Evolutionary conservation across 1,140 invertebrate species (phyloP).

Genomic region (Aphaenogaster rudis): DNA sequence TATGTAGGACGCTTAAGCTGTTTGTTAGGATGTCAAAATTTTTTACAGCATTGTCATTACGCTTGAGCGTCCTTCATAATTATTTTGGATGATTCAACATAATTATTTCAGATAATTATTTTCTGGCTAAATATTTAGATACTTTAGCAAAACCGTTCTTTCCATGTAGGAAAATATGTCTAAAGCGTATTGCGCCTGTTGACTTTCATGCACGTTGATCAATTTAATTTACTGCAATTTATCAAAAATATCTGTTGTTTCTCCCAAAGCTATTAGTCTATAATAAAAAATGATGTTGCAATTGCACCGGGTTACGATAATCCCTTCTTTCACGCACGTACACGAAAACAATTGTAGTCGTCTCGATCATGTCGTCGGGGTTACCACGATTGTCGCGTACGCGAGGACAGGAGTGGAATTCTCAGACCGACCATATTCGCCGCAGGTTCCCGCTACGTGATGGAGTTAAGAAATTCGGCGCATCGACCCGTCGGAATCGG

Average conservation of each 20-base stretch:
- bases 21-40: too few relatives aligned
- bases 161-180: background rate
- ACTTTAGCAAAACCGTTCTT: too few relatives aligned
- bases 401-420: conserved; percentile 23
- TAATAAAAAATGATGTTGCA: background rate
- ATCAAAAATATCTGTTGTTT: background rate
- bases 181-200: background rate
- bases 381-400: conserved; percentile 44
- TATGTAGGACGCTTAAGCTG: too few relatives aligned
- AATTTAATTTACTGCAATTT: conserved; percentile 22
- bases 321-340: background rate
- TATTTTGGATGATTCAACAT: too few relatives aligned
- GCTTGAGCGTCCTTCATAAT: too few relatives aligned
- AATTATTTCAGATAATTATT: too few relatives aligned
- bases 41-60: too few relatives aligned
- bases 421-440: conserved; percentile 39
- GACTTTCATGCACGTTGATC: background rate
- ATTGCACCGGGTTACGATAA: background rate
- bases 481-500: conserved; percentile 48
- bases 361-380: conserved; percentile 13
- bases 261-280: background rate
- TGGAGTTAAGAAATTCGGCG: conserved; percentile 57
- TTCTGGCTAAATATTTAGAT: too few relatives aligned
- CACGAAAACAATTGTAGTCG: conserved; percentile 34
- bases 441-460: conserved; percentile 55